These are phyloP conservation scores for Echeneis naucrates DNA, from an alignment of 2,797 vertebrate genomes.

Conservation along the genomic window DNA sequence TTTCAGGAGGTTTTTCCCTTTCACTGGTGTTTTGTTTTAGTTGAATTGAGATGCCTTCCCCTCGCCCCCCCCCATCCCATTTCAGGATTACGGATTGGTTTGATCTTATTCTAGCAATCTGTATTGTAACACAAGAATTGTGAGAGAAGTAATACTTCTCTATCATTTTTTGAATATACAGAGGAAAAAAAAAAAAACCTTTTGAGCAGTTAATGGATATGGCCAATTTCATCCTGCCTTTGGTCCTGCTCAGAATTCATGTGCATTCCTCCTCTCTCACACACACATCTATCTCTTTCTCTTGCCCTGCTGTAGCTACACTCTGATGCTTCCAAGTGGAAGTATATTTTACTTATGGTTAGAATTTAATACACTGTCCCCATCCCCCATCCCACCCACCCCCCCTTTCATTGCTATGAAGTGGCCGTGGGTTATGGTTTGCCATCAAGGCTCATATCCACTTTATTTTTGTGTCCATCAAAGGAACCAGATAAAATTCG, in stretches of 20 bases:
- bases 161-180: conserved; percentile 70
- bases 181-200: conserved; percentile 35
- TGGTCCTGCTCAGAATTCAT: conserved; percentile 74
- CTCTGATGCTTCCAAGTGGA: conserved; percentile 74
- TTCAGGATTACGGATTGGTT: conserved; percentile 67
- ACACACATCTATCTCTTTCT: conserved; percentile 69
- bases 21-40: conserved; percentile 54
- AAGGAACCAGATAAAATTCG: conserved; percentile 62
- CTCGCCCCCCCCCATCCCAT: no score
- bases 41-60: conserved; percentile 55
- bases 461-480: conserved; percentile 76
- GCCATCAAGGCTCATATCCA: conserved; percentile 73
- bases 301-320: conserved; percentile 64
- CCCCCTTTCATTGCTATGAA: conserved; percentile 62
- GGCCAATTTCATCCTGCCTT: conserved; percentile 74
- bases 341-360: conserved; percentile 81
- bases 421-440: conserved; percentile 70
- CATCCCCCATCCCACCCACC: no score
- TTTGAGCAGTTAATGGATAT: conserved; percentile 70
- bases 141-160: conserved; percentile 57
- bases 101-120: conserved; percentile 69
- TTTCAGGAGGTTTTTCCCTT: conserved; percentile 40
- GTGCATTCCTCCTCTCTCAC: conserved; percentile 53
- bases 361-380: conserved; percentile 78
- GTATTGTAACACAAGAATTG: conserved; percentile 70